Base-by-base conservation (phyloP, 2,113 vertebrate genomes). In the Myiozetetes cayanensis region DNA sequence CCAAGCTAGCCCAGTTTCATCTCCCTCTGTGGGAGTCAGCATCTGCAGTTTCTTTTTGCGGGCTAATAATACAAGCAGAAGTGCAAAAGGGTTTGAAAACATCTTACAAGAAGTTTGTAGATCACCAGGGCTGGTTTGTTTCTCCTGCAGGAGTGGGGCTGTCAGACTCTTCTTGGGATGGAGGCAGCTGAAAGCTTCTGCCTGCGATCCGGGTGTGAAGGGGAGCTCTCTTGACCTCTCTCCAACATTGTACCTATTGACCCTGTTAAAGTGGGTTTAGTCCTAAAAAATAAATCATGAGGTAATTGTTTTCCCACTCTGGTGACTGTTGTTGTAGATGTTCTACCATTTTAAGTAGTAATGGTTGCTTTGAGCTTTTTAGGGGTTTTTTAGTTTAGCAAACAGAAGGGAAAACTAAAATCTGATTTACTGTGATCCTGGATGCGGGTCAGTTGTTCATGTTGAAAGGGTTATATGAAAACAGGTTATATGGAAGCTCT, bases 231-330 rank as follows among this genome's bases (percentile, higher is more conserved):
- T 41, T 78, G 93, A 84, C 85, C 76, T 90, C 77, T 77, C 33
- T 76, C 61, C 44, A 49, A 25, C 3, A 0, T 50, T 39, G 43
- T 37, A 86, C 80, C 79, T 80, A 55, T 83, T 92, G 94, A 94
- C 76, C 78, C 33, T 61, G 17, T 76, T 94, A 25, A 87, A 89
- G 59, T 88, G 72, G 15, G 22, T 71, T 95, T 89, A 81, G 25
- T 70, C 43, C 17, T 89, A 70, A 87, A 85, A 89, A 94, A 70
- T 59, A 73, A 70, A 87, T 62, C 81, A 73, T 58, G 43, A 35
- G 23, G 50, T 79, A 70, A 79, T 82, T 61, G 28, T 79, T 89
- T 94, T 47, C 78, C 22, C 19, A 3, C 14, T 77, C 52, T 1
- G 2, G 30, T 72, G 55, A 14, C 62, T 1, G 0, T 84, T 92